Percentiles rank a stretch among this genome's conserved stretches.
These are phyloP conservation scores for Lepisosteus osseus DNA, from an alignment of 2,113 vertebrate genomes.

Conservation along the genomic window DNA sequence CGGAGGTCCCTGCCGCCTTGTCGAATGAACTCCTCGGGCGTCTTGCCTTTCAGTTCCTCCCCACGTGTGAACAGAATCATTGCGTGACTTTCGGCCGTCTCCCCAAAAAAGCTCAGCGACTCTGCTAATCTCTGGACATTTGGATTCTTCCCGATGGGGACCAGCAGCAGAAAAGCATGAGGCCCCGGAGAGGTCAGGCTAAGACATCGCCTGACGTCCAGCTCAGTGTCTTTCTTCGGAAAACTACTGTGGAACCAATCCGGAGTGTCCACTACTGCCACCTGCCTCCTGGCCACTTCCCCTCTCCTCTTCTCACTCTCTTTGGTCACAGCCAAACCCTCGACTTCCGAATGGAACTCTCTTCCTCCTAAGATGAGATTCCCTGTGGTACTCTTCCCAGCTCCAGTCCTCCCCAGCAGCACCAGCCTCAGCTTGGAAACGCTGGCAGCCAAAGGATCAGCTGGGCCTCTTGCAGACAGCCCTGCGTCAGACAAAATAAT, in stretches of 20 bases:
- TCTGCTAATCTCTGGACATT: not conserved
- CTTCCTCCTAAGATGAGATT: constrained; percentile 33
- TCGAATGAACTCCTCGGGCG: not conserved
- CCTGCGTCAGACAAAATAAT: too few species aligned
- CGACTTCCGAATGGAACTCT: constrained; percentile 19
- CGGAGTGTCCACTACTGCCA: constrained; percentile 30
- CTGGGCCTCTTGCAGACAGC: too few species aligned
- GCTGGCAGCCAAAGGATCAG: not conserved
- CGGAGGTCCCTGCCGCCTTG: not conserved
- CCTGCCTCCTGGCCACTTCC: constrained; percentile 14
- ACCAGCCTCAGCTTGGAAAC: constrained; percentile 17
- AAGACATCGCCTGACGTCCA: constrained; percentile 16
- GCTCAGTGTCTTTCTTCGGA: not conserved
- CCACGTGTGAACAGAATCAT: not conserved
- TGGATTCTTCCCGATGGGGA: not conserved
- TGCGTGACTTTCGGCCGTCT: too few species aligned
- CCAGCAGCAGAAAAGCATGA: constrained; percentile 22
- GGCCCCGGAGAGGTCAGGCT: constrained; percentile 7
- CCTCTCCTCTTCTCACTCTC: constrained; percentile 14
- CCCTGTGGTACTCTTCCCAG: constrained; percentile 34
- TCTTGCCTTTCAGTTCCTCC: not conserved
- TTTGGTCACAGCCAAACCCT: not conserved
- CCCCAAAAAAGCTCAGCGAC: too few species aligned
- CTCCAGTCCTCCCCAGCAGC: constrained; percentile 11
- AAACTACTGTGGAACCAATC: constrained; percentile 11